Evolutionary conservation across 2,797 vertebrate genomes (phyloP).

Genomic region (Melanotaenia parkinsoni): DNA sequence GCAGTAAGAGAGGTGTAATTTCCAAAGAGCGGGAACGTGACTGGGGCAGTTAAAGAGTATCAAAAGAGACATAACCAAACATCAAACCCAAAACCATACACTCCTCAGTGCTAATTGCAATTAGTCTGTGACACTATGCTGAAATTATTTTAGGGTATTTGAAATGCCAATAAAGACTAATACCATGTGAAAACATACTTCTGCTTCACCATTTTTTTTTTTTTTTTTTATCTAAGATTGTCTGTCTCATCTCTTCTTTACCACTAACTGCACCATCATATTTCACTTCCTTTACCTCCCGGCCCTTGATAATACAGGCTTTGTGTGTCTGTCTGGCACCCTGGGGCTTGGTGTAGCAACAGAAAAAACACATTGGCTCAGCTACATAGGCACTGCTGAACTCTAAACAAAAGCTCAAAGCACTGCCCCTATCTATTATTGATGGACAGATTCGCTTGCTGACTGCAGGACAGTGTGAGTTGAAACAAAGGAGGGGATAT

Average conservation of each 20-base stretch:
- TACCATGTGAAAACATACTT: slow-evolving; percentile 25
- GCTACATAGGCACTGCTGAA: slow-evolving; percentile 49
- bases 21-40: slow-evolving; percentile 18
- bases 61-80: slow-evolving; percentile 33
- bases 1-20: slow-evolving; percentile 1
- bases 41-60: slow-evolving; percentile 23
- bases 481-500: slow-evolving; percentile 41
- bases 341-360: slow-evolving; percentile 34
- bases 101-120: slow-evolving; percentile 46
- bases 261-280: slow-evolving; percentile 46
- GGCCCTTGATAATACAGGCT: slow-evolving; percentile 33
- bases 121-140: slow-evolving; percentile 44
- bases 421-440: slow-evolving; percentile 64
- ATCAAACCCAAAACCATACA: slow-evolving; percentile 25
- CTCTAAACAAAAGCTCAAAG: slow-evolving; percentile 67
- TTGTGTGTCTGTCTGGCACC: slow-evolving; percentile 34
- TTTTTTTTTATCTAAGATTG: slow-evolving; percentile 47
- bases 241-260: slow-evolving; percentile 35
- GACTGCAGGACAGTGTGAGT: slow-evolving; percentile 43
- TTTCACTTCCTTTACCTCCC: slow-evolving; percentile 49
- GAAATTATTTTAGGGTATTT: slow-evolving; percentile 44
- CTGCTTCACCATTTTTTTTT: slow-evolving; percentile 40
- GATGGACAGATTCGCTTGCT: slow-evolving; percentile 60
- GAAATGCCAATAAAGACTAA: slow-evolving; percentile 45
- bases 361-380: slow-evolving; percentile 56